These are phyloP conservation scores for Luidia sarsii DNA, from an alignment of 53 echinoderm and acorn worm genomes.

Conservation along the genomic window DNA sequence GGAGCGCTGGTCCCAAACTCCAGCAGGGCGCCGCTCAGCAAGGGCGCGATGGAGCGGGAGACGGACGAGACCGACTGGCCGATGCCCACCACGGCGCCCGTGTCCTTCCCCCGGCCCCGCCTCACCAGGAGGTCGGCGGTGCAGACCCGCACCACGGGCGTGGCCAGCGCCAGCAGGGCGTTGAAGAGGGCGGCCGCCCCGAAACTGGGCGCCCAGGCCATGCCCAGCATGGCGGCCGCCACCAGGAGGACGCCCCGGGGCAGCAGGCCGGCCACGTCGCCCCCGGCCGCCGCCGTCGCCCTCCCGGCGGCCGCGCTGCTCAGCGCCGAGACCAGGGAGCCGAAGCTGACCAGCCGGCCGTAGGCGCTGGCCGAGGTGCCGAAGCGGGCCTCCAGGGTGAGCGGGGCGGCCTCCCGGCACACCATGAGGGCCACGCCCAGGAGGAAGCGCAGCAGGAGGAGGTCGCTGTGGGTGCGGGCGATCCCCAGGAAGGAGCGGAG, in stretches of 20 bases:
- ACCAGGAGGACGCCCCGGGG: constrained; percentile 59
- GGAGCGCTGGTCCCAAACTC: constrained; percentile 58
- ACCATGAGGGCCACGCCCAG: constrained; percentile 75
- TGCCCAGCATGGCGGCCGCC: constrained; percentile 43
- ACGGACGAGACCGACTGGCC: constrained; percentile 83
- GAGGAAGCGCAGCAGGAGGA: constrained; percentile 82
- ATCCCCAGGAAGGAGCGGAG: constrained; percentile 68
- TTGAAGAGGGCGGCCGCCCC: constrained; percentile 48
- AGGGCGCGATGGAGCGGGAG: constrained; percentile 73
- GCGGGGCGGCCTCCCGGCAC: constrained; percentile 77
- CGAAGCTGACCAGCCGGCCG: constrained; percentile 82
- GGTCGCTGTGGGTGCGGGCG: constrained; percentile 55
- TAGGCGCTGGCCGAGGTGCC: constrained; percentile 68
- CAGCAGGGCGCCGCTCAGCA: constrained; percentile 70
- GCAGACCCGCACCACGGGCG: constrained; percentile 74
- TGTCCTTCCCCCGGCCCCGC: constrained; percentile 65
- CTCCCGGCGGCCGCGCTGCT: constrained; percentile 74
- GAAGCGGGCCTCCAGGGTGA: constrained; percentile 75
- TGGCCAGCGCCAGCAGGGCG: constrained; percentile 65
- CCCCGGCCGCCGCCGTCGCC: constrained; percentile 53
- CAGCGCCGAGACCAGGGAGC: constrained; percentile 56
- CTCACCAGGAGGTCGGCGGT: constrained; percentile 70
- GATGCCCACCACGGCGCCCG: constrained; percentile 82
- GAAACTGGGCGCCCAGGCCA: constrained; percentile 68
- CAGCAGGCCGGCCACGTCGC: constrained; percentile 55